phyloP scores from a whole-genome alignment of 2,888 invertebrate genomes.

The Enchytraeus crypticus region DNA sequence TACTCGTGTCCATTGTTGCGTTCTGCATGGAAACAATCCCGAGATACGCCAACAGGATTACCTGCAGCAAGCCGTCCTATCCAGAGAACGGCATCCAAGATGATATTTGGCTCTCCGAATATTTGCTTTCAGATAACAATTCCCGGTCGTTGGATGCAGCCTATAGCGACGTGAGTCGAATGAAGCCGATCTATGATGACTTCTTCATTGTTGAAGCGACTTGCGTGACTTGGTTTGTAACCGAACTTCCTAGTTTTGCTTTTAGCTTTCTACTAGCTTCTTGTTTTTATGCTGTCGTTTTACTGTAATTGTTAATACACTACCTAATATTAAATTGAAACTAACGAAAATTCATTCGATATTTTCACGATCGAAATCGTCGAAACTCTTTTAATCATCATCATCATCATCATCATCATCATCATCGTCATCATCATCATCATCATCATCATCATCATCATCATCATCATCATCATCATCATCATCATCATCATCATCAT shows the following conservation, averaged over 20 bases:
- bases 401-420: background rate
- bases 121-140: background rate
- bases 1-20: slow-evolving; percentile 49
- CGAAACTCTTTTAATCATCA: background rate
- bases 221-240: slow-evolving; percentile 47
- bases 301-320: no score
- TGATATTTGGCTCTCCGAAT: background rate
- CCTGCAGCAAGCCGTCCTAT: slow-evolving; percentile 30
- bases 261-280: no score
- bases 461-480: background rate
- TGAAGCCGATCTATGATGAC: slow-evolving; percentile 32
- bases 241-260: slow-evolving; percentile 39
- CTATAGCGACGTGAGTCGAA: no score
- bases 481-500: background rate
- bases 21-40: slow-evolving; percentile 53
- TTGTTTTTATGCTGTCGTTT: no score
- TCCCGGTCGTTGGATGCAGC: no score
- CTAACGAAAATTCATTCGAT: background rate
- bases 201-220: slow-evolving; percentile 43
- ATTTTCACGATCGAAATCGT: background rate
- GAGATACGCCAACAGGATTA: slow-evolving; percentile 31
- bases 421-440: background rate
- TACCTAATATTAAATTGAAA: background rate
- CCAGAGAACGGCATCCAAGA: background rate
- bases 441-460: background rate